These are phyloP conservation scores for Epicauta chinensis DNA, from an alignment of 1,140 invertebrate species.

Conservation along the genomic window DNA sequence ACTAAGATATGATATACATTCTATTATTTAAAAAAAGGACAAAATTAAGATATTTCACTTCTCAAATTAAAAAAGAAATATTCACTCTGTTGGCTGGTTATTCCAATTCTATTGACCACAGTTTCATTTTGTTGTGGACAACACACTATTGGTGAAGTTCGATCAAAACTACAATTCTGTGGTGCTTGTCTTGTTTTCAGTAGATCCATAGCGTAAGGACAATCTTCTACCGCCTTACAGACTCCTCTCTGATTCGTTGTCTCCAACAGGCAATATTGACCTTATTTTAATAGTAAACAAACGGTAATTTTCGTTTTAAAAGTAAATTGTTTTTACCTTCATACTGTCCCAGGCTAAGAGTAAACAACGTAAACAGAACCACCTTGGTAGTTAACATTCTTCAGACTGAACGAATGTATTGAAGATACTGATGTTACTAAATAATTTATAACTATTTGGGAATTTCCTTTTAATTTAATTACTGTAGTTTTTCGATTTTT, in stretches of 20 bases:
- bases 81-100: not conserved
- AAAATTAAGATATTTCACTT: not conserved
- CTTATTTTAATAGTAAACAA: not conserved
- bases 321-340: no score
- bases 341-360: no score
- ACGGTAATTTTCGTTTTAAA: no score
- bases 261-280: not conserved
- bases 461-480: no score
- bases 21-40: conserved; percentile 1
- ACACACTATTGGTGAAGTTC: not conserved
- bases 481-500: no score
- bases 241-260: not conserved
- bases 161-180: not conserved
- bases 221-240: not conserved
- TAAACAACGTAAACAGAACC: no score
- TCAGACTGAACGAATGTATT: no score
- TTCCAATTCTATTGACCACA: no score
- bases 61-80: not conserved
- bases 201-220: not conserved
- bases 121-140: not conserved
- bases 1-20: not conserved
- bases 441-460: no score
- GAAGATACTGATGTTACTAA: no score
- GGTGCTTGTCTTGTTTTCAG: conserved; percentile 1
- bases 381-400: no score